Base-by-base conservation (phyloP, 1,140 invertebrate genomes). In the Hylyphantes graminicola region DNA sequence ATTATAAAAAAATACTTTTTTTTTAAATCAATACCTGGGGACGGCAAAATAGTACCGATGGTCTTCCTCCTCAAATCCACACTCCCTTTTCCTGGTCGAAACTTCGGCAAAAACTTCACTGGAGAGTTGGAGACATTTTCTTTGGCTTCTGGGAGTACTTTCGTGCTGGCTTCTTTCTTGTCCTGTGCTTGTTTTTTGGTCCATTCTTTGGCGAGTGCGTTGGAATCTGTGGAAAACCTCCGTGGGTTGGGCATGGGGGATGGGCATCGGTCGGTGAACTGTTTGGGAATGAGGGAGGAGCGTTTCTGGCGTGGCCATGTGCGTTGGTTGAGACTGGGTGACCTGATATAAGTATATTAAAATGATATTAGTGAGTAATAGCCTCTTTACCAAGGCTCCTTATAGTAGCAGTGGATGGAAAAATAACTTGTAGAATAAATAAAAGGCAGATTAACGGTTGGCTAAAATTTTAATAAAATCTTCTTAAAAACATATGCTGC, bases 281-380 rank as follows among this genome's bases (percentile, higher is more conserved):
- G 67, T 35, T 73, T 73, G 11, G 79, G 79, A 63, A 81, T 81
- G 57, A 67, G 54, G 50, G 74, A 76, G 19, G 67, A 61, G 54
- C 79, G 79, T 19, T 81, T 81, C 17, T 81, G 79, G 10, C 79
- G 55, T 21, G 79, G 79, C 79, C 79, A 81, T 21, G 79, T 81
- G 9, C 68, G 51, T 21, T 50, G 13, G 35, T 78, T 64, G n/a
- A 61, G 59, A 78, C 75, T 78, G 12, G 64, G 75, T 19, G 75
- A 35, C 55, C 75, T 65, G 63, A n/a, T 76, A 10, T 15, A 76
- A 63, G 63, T 63, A 11, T 2, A 70, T n/a, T 53, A 35, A 35
- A 35, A 35, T 35, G 1, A 35, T 35, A 35, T 35, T 35, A 35
- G 35, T 35, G 35, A 35, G 35, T 35, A n/a, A n/a, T n/a, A n/a